A percentile compares a stretch with the other conserved stretches of the same genome.
Evolutionary conservation across 1,140 invertebrate genomes (phyloP).

Genomic region (Mylabris phalerata): DNA sequence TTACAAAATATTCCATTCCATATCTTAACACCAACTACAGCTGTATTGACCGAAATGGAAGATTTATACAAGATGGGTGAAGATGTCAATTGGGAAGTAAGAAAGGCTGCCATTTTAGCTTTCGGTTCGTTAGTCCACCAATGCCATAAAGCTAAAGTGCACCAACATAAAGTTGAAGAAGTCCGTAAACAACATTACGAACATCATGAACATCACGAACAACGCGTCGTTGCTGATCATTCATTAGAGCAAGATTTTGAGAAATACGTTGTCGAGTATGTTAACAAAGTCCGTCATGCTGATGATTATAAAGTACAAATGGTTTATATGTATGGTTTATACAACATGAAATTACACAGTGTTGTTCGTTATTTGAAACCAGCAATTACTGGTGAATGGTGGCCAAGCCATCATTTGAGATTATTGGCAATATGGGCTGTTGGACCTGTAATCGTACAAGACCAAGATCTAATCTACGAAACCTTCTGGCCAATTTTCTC

Average conservation of each 20-base stretch:
- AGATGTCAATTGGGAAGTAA: constrained; percentile 24
- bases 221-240: background rate
- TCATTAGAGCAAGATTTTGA: constrained; percentile 12
- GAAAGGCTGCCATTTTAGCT: constrained; percentile 37
- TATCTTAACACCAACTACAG: constrained; percentile 35
- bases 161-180: constrained; percentile 1
- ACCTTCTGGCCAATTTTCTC: constrained; percentile 43
- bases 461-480: constrained; percentile 31
- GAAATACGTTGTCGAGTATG: constrained; percentile 23
- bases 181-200: background rate
- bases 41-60: constrained; percentile 39
- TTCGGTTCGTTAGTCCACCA: constrained; percentile 41
- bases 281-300: constrained; percentile 25
- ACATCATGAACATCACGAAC: background rate
- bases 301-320: constrained; percentile 20
- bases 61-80: constrained; percentile 30
- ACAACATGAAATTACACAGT: constrained; percentile 27
- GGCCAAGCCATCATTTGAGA: constrained; percentile 32
- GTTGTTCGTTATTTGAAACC: constrained; percentile 26
- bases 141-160: constrained; percentile 2
- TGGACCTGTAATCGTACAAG: constrained; percentile 21
- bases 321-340: constrained; percentile 26
- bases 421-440: constrained; percentile 37
- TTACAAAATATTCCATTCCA: constrained; percentile 39
- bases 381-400: constrained; percentile 22